Conservation (phyloP, 1,140 invertebrate genomes). For the Hycleus cichorii region DNA sequence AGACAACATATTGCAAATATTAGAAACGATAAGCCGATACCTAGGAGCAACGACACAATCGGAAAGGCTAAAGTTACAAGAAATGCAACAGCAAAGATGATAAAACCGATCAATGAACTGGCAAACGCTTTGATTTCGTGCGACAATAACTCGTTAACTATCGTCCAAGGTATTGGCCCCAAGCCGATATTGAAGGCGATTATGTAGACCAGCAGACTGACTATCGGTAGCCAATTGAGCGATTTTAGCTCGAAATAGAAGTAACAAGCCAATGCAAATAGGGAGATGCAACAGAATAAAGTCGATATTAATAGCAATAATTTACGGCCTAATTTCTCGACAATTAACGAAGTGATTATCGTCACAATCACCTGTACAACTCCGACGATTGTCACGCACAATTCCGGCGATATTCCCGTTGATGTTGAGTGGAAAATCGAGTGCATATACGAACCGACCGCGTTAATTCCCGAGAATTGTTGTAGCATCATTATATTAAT, state of each 20-base stretch:
- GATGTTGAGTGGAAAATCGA: slow-evolving; percentile 59
- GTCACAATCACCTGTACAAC: slow-evolving; percentile 61
- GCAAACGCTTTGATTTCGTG: slow-evolving; percentile 65
- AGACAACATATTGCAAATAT: slow-evolving; percentile 58
- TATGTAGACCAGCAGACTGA: slow-evolving; percentile 28
- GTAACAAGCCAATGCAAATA: slow-evolving; percentile 27
- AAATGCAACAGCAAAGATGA: slow-evolving; percentile 71
- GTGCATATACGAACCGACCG: slow-evolving; percentile 72
- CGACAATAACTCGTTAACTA: slow-evolving; percentile 77
- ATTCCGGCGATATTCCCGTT: slow-evolving; percentile 46
- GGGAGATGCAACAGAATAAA: slow-evolving; percentile 46
- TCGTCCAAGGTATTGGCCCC: slow-evolving; percentile 75
- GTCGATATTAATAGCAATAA: slow-evolving; percentile 62
- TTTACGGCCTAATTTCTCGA: slow-evolving; percentile 64
- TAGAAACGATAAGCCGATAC: slow-evolving; percentile 67
- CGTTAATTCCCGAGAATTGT: slow-evolving; percentile 72
- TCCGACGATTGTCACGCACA: slow-evolving; percentile 72
- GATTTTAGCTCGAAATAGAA: slow-evolving; percentile 34
- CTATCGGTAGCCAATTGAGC: slow-evolving; percentile 32
- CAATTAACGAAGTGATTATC: slow-evolving; percentile 57
- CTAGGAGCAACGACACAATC: slow-evolving; percentile 50
- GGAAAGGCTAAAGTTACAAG: slow-evolving; percentile 69
- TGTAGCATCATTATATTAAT: slow-evolving; percentile 63
- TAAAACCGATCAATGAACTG: slow-evolving; percentile 61
- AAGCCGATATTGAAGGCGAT: slow-evolving; percentile 48